These are phyloP conservation scores for Bungarus multicinctus DNA, from an alignment of 2,113 vertebrate species.

Conservation along the genomic window DNA sequence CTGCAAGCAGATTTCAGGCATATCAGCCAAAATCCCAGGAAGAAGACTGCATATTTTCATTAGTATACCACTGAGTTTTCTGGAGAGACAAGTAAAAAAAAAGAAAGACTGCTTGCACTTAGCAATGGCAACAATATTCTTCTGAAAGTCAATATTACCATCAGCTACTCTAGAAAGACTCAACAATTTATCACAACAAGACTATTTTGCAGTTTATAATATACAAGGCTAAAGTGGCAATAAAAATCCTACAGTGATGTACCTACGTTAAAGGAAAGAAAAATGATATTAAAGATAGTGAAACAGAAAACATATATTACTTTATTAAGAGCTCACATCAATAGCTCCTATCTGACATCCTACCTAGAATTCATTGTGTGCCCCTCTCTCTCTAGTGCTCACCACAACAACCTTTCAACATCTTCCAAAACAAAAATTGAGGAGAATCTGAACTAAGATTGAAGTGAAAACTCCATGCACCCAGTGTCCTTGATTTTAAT, in stretches of 20 bases:
- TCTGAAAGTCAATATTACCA: slow-evolving; percentile 28
- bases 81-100: too few species aligned
- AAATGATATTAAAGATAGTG: slow-evolving; percentile 1
- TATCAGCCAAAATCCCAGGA: not conserved
- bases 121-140: not conserved
- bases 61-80: not conserved
- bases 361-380: not conserved
- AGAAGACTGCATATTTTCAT: not conserved
- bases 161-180: not conserved
- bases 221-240: slow-evolving; percentile 11
- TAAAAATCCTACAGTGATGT: not conserved
- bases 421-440: not conserved
- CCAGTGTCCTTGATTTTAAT: not conserved
- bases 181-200: not conserved
- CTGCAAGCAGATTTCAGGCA: not conserved
- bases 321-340: slow-evolving; percentile 26
- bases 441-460: not conserved
- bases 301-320: not conserved
- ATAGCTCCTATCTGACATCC: not conserved
- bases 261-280: not conserved
- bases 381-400: not conserved
- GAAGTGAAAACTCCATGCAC: not conserved
- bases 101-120: not conserved
- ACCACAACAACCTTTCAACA: not conserved
- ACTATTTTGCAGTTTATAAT: not conserved